Evolutionary conservation across 2,888 invertebrate genomes (phyloP).

Genomic region (Gisinianus flammeolus): DNA sequence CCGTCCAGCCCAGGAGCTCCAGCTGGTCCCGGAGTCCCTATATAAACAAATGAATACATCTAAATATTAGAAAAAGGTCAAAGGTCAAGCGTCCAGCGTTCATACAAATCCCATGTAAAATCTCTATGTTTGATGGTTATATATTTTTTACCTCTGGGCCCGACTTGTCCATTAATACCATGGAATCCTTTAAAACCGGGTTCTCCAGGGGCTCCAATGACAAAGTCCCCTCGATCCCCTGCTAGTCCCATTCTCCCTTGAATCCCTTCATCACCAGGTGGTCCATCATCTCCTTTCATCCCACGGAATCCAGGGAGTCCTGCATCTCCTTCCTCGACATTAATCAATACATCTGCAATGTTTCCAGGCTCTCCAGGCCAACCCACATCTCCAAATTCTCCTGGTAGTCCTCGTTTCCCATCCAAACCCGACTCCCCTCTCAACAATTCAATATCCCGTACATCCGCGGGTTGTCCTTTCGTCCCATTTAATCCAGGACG

Average conservation of each 20-base stretch:
- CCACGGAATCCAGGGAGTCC: conserved; percentile 54
- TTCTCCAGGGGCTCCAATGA: conserved; percentile 60
- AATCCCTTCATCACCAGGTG: conserved; percentile 53
- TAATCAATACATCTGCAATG: conserved; percentile 3
- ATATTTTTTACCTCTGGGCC: conserved; percentile 59
- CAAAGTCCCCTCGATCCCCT: conserved; percentile 53
- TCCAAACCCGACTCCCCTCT: conserved; percentile 65
- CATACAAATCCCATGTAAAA: no score
- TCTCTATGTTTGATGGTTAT: no score
- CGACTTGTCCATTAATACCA: conserved; percentile 58
- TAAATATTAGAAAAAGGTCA: no score
- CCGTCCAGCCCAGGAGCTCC: conserved; percentile 57
- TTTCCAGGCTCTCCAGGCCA: conserved; percentile 54
- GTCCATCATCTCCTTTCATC: conserved; percentile 47
- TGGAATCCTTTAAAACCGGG: conserved; percentile 60
- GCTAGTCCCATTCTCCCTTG: conserved; percentile 60
- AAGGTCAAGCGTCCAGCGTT: no score
- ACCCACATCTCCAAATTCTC: conserved; percentile 61
- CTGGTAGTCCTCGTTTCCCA: conserved; percentile 61
- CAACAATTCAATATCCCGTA: conserved; percentile 64
- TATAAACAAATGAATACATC: no score
- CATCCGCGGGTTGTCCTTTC: conserved; percentile 68
- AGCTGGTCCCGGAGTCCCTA: conserved; percentile 59
- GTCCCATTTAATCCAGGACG: conserved; percentile 54
- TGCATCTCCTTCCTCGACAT: conserved; percentile 59